These are phyloP conservation scores for Heteromormyrus szaboi DNA, from an alignment of 2,797 vertebrate genomes.

Conservation along the genomic window DNA sequence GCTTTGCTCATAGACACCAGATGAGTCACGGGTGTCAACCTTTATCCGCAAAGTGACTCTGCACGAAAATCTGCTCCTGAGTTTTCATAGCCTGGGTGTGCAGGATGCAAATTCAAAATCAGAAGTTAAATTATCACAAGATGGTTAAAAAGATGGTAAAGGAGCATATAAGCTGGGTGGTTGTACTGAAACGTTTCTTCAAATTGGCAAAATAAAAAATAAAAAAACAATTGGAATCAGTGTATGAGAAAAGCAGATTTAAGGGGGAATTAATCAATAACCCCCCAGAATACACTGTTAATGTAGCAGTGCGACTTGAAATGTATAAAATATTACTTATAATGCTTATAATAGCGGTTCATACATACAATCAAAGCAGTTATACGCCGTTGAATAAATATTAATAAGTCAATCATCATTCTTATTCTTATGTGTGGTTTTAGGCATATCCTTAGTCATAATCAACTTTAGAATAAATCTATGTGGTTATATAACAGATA, in stretches of 20 bases:
- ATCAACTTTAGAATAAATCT: not conserved
- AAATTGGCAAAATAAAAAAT: not conserved
- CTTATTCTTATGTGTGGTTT: not conserved
- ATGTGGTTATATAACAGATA: not conserved
- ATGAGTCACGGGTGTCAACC: not conserved
- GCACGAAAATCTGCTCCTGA: not conserved
- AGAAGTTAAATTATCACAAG: not conserved
- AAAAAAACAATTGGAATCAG: not conserved
- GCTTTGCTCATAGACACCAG: not conserved
- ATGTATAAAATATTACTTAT: not conserved
- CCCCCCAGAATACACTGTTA: not conserved
- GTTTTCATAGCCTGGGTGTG: not conserved
- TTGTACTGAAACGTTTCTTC: not conserved
- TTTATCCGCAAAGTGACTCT: not conserved
- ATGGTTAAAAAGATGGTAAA: not conserved
- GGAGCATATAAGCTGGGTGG: not conserved
- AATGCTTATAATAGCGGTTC: not conserved
- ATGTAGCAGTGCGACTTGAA: not conserved
- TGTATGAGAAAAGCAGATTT: not conserved
- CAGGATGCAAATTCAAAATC: not conserved
- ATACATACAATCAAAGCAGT: not conserved
- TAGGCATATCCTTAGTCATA: not conserved
- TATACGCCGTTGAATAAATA: not conserved
- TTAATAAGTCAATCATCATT: not conserved
- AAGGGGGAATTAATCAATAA: not conserved